Evolutionary conservation across 1,140 invertebrate genomes (phyloP).

Genomic region (Formica exsecta): DNA sequence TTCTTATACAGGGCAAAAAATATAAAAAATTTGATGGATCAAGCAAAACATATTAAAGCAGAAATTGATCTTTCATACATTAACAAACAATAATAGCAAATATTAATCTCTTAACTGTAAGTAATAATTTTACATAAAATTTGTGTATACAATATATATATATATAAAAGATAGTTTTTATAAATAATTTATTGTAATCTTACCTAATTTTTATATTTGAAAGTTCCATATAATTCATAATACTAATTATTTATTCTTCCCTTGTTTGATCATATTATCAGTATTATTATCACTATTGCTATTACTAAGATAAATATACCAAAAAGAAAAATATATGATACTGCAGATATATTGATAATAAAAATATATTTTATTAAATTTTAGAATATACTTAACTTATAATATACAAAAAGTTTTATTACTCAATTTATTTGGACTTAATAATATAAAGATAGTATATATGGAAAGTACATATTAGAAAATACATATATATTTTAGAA

Average conservation of each 20-base stretch:
- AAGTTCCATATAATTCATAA: background rate
- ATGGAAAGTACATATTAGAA: background rate
- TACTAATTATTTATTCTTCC: conserved; percentile 19
- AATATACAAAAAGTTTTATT: background rate
- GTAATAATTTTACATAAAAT: conserved; percentile 29
- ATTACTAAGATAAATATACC: background rate
- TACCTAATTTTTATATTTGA: background rate
- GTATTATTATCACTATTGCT: background rate
- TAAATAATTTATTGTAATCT: conserved; percentile 68
- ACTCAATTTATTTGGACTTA: conserved; percentile 2
- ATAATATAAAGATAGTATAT: background rate
- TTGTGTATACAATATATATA: conserved; percentile 44
- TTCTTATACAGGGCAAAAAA: conserved; percentile 79
- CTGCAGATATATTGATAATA: conserved; percentile 25
- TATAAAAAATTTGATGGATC: conserved; percentile 79
- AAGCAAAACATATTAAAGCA: conserved; percentile 79
- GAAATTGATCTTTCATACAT: conserved; percentile 76
- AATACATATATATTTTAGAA: conserved; percentile 20
- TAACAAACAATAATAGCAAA: conserved; percentile 30
- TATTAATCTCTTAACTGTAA: conserved; percentile 25
- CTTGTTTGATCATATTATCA: background rate
- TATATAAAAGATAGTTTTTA: conserved; percentile 56
- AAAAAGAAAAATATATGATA: background rate
- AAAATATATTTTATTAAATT: conserved; percentile 32
- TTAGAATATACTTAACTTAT: background rate